Conservation (phyloP, 1,140 invertebrate genomes). For the Polypedilum vanderplanki region DNA sequence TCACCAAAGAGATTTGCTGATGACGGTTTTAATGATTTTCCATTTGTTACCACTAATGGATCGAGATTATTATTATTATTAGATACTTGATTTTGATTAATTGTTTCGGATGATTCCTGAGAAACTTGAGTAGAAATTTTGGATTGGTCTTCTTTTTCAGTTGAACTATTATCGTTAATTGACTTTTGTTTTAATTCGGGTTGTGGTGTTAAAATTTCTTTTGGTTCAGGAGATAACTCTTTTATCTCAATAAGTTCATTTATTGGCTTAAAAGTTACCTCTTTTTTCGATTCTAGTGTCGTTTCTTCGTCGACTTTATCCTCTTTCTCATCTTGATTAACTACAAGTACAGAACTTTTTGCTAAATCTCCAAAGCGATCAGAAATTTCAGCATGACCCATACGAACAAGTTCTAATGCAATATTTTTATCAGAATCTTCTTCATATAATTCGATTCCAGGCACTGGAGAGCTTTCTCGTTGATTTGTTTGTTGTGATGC, state of each 20-base stretch:
- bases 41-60: background rate
- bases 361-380: background rate
- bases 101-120: background rate
- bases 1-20: background rate
- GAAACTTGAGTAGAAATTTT: background rate
- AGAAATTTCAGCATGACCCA: constrained; percentile 15
- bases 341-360: background rate
- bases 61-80: background rate
- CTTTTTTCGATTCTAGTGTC: background rate
- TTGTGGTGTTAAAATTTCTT: background rate
- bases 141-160: background rate
- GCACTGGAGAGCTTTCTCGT: constrained; percentile 53
- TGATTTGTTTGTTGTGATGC: constrained; percentile 35
- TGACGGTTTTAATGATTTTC: background rate
- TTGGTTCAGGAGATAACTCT: background rate
- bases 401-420: background rate
- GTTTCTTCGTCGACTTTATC: background rate
- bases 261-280: background rate
- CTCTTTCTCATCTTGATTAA: background rate
- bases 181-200: background rate
- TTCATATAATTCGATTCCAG: constrained; percentile 57
- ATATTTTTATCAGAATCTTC: constrained; percentile 30
- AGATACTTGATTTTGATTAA: background rate
- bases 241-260: background rate
- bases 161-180: background rate